Conservation (phyloP, 2,113 vertebrate genomes). For the Spilogale gracilis region DNA sequence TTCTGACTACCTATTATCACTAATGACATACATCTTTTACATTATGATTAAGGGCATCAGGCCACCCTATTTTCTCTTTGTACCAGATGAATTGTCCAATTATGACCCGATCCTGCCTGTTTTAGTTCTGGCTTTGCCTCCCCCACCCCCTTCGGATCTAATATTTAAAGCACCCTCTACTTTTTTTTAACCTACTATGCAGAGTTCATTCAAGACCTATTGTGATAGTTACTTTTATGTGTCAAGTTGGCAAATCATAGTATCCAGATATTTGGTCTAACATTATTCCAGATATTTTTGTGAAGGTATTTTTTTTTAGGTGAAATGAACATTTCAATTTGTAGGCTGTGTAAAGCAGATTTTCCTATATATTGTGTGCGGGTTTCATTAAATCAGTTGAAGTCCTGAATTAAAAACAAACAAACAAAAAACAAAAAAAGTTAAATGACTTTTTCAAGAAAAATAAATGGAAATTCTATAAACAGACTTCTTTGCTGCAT, state of each 20-base stretch:
- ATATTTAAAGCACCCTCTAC: neutral
- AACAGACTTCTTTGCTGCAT: neutral
- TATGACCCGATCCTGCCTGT: neutral
- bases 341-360: neutral
- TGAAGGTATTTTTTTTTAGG: conserved; percentile 33
- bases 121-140: neutral
- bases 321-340: neutral
- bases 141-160: neutral
- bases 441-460: too few relatives aligned
- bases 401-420: neutral
- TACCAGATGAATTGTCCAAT: neutral
- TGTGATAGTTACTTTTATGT: neutral
- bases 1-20: neutral
- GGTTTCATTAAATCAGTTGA: neutral
- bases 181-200: neutral
- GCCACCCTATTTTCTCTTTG: neutral
- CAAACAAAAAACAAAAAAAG: too few relatives aligned
- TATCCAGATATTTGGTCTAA: neutral
- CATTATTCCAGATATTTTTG: conserved; percentile 1
- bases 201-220: neutral
- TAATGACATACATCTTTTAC: neutral
- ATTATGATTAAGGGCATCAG: neutral
- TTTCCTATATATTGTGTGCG: neutral
- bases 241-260: neutral
- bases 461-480: neutral